phyloP scores from a whole-genome alignment of 2,888 invertebrate genomes.

The Rotaria sp. region DNA sequence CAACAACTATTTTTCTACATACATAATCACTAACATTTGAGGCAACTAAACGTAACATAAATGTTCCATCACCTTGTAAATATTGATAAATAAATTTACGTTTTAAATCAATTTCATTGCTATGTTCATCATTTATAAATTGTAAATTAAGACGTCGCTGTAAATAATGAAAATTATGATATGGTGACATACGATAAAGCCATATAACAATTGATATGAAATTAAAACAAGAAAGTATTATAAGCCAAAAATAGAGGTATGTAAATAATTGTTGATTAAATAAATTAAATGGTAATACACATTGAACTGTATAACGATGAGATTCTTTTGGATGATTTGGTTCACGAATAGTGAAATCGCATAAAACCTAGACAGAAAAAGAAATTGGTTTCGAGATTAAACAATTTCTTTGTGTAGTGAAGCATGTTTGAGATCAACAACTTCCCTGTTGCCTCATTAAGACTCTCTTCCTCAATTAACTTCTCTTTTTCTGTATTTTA shows the following conservation, averaged over 20 bases:
- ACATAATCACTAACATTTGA: conserved; percentile 29
- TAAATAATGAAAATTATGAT: neutral
- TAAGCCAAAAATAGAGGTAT: conserved; percentile 32
- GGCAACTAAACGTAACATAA: conserved; percentile 15
- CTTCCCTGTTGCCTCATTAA: neutral
- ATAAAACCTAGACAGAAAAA: conserved; percentile 37
- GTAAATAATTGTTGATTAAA: conserved; percentile 41
- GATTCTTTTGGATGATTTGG: conserved; percentile 39
- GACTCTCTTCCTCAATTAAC: neutral
- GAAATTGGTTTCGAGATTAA: neutral
- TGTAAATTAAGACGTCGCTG: neutral
- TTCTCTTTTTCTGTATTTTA: neutral
- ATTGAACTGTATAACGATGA: conserved; percentile 43
- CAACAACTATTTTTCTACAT: neutral
- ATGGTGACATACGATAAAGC: neutral
- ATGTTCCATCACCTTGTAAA: conserved; percentile 28
- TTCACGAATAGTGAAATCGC: conserved; percentile 39
- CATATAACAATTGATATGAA: neutral
- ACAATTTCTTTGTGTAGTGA: neutral
- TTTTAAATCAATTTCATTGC: neutral
- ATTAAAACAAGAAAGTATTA: neutral
- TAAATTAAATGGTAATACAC: conserved; percentile 42
- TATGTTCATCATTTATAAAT: neutral
- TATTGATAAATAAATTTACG: conserved; percentile 11
- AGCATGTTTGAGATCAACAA: neutral